phyloP scores from a whole-genome alignment of 2,888 invertebrate genomes.

The Oxycera nigricornis region DNA sequence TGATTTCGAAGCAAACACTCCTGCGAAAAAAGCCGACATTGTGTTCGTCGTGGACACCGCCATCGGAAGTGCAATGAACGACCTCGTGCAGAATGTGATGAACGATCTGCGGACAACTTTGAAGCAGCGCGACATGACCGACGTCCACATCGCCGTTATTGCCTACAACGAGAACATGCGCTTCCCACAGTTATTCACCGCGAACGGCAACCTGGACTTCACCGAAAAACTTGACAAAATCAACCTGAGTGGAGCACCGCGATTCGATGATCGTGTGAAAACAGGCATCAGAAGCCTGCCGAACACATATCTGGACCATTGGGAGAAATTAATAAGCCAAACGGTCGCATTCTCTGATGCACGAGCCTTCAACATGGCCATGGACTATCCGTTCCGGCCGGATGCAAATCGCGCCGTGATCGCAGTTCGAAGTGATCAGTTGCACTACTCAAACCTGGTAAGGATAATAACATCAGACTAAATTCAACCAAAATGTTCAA shows the following conservation, averaged over 20 bases:
- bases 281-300: conserved; percentile 54
- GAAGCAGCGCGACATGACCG: conserved; percentile 61
- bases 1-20: conserved; percentile 70
- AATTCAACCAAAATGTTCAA: not conserved
- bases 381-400: conserved; percentile 76
- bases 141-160: conserved; percentile 67
- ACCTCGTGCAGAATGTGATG: conserved; percentile 54
- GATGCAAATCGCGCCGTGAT: conserved; percentile 78
- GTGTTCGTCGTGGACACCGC: conserved; percentile 76
- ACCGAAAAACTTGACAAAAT: conserved; percentile 60
- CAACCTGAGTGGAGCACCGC: conserved; percentile 56
- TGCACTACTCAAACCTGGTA: conserved; percentile 68
- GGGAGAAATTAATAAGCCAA: conserved; percentile 52
- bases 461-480: conserved; percentile 54
- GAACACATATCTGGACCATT: conserved; percentile 47
- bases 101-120: conserved; percentile 55
- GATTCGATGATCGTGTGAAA: conserved; percentile 48
- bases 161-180: conserved; percentile 66
- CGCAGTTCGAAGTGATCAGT: conserved; percentile 69
- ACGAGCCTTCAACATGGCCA: conserved; percentile 70
- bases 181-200: conserved; percentile 68
- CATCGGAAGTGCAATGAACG: conserved; percentile 54
- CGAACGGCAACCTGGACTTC: conserved; percentile 52
- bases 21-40: conserved; percentile 80
- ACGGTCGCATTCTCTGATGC: conserved; percentile 62